phyloP scores from a whole-genome alignment of 2,797 vertebrate species.

The Gymnothorax reevesii region DNA sequence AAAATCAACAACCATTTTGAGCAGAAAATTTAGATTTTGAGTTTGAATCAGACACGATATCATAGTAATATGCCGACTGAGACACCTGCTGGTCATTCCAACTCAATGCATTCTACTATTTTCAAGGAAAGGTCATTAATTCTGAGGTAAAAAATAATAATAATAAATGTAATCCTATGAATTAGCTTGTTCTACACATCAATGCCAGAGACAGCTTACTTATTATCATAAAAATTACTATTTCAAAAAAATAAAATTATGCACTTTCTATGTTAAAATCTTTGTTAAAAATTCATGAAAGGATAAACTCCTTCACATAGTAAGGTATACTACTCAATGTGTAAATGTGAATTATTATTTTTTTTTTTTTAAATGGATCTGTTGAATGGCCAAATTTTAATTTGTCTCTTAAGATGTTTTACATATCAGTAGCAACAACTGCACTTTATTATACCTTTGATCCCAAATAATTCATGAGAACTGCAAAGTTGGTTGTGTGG shows the following conservation, averaged over 20 bases:
- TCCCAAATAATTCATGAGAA: constrained; percentile 77
- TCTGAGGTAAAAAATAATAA: background rate
- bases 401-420: constrained; percentile 2
- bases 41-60: background rate
- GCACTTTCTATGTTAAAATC: background rate
- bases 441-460: constrained; percentile 56
- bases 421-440: background rate
- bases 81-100: constrained; percentile 25
- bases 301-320: background rate
- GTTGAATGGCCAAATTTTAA: background rate
- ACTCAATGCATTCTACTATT: background rate
- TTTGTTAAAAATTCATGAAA: background rate
- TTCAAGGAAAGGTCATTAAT: background rate
- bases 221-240: too few species aligned
- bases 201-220: background rate
- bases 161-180: constrained; percentile 3
- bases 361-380: too few species aligned
- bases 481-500: constrained; percentile 82
- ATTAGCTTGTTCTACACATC: background rate
- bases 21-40: too few species aligned
- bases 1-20: background rate
- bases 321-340: background rate
- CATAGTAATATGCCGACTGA: background rate
- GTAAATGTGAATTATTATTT: too few species aligned
- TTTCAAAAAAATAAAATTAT: background rate